Evolutionary conservation across 35 echinoderm and acorn worm genomes (phyloP).

Genomic region (Ophiothrix spiculata): DNA sequence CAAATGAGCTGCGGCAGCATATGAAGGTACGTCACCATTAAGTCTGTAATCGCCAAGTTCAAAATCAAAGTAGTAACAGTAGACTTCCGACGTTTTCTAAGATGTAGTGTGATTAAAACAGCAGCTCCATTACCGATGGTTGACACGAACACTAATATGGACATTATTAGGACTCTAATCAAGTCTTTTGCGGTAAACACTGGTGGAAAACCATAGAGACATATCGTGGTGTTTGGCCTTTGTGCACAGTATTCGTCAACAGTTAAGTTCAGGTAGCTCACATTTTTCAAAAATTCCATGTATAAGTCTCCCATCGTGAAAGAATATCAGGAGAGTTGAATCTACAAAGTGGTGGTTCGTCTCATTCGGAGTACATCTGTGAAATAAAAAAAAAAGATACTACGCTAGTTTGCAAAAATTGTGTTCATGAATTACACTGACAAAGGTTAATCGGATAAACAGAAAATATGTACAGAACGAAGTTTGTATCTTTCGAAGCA

Average conservation of each 20-base stretch:
- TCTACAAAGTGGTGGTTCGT: no score
- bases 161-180: constrained; percentile 29
- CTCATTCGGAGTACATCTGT: no score
- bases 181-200: background rate
- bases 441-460: no score
- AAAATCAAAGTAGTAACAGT: constrained; percentile 78
- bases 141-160: constrained; percentile 67
- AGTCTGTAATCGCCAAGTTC: constrained; percentile 78
- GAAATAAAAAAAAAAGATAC: no score
- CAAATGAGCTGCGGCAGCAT: constrained; percentile 78
- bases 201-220: background rate
- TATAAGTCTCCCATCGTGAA: no score
- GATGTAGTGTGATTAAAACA: constrained; percentile 59
- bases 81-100: constrained; percentile 81
- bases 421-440: no score
- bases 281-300: no score
- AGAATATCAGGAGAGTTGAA: no score
- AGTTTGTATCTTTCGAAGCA: no score
- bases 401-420: no score
- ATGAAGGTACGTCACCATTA: constrained; percentile 80
- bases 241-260: background rate
- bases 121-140: constrained; percentile 89
- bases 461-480: no score
- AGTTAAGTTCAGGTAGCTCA: no score
- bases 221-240: background rate